These are phyloP conservation scores for Pegoplata infirma DNA, from an alignment of 2,888 invertebrate genomes.

Conservation along the genomic window DNA sequence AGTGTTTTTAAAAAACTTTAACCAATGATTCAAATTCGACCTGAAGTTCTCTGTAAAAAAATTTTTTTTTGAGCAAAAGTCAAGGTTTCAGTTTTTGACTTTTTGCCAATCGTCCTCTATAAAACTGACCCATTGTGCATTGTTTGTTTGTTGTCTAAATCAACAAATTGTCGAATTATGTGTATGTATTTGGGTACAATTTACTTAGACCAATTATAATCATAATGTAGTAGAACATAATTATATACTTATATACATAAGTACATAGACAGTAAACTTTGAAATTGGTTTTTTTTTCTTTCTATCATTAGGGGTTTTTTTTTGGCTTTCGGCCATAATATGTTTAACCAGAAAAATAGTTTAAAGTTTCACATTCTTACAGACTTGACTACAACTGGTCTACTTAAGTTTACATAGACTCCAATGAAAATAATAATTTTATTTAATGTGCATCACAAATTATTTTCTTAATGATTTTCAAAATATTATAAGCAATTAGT, in stretches of 20 bases:
- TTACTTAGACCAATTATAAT: slow-evolving; percentile 15
- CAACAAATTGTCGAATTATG: neutral
- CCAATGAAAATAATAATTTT: neutral
- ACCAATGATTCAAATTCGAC: no score
- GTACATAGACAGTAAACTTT: slow-evolving; percentile 5
- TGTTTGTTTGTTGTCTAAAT: neutral
- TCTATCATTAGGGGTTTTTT: slow-evolving; percentile 19
- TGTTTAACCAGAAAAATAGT: neutral
- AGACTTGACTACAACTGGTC: neutral
- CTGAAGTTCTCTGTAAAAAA: no score
- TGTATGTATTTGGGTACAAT: no score
- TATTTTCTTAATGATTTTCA: neutral
- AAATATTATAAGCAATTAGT: neutral
- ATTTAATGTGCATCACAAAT: neutral
- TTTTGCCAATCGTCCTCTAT: no score
- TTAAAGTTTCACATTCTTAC: no score
- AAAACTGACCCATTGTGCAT: no score
- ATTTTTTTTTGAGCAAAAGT: no score
- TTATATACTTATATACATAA: neutral
- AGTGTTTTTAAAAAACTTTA: no score
- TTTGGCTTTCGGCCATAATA: slow-evolving; percentile 42
- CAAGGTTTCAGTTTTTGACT: no score
- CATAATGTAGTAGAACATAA: slow-evolving; percentile 16
- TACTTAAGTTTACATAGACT: no score
- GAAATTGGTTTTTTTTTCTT: slow-evolving; percentile 28